These are phyloP conservation scores for Caenorhabditis japonica DNA, from an alignment of 2,888 invertebrate species.

Conservation along the genomic window DNA sequence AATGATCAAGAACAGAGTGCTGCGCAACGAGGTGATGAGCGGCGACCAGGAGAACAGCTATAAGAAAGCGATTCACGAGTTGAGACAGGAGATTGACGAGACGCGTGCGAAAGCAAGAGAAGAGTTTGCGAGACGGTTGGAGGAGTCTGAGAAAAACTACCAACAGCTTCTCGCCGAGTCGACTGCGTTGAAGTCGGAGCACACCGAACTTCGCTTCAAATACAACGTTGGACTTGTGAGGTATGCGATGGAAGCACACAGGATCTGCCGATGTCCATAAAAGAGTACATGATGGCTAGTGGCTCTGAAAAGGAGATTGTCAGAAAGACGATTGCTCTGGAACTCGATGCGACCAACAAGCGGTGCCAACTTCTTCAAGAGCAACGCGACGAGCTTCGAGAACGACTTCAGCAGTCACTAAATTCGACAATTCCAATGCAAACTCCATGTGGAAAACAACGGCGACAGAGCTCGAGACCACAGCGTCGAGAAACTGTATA, in stretches of 20 bases:
- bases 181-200: slow-evolving; percentile 5
- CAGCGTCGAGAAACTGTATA: slow-evolving; percentile 37
- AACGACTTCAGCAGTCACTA: slow-evolving; percentile 2
- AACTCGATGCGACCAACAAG: slow-evolving; percentile 15
- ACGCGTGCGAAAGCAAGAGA: slow-evolving; percentile 8
- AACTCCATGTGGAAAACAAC: slow-evolving; percentile 16
- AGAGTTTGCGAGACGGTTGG: slow-evolving; percentile 9
- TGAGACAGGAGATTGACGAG: slow-evolving; percentile 64
- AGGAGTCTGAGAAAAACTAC: slow-evolving; percentile 4
- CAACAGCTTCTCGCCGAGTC: slow-evolving; percentile 4
- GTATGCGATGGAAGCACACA: background rate
- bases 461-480: slow-evolving; percentile 19
- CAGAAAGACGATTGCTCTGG: slow-evolving; percentile 20
- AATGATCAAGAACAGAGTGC: slow-evolving; percentile 78
- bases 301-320: background rate
- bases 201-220: slow-evolving; percentile 23
- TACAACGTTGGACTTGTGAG: slow-evolving; percentile 17
- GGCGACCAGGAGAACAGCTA: slow-evolving; percentile 77
- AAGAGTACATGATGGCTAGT: background rate
- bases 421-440: slow-evolving; percentile 8
- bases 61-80: slow-evolving; percentile 76
- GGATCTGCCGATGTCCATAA: background rate
- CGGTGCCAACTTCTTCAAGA: slow-evolving; percentile 11
- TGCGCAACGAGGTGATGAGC: slow-evolving; percentile 78
- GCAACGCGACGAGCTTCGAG: background rate